Evolutionary conservation across 2,113 vertebrate species (phyloP).

Genomic region (Eonycteris spelaea): DNA sequence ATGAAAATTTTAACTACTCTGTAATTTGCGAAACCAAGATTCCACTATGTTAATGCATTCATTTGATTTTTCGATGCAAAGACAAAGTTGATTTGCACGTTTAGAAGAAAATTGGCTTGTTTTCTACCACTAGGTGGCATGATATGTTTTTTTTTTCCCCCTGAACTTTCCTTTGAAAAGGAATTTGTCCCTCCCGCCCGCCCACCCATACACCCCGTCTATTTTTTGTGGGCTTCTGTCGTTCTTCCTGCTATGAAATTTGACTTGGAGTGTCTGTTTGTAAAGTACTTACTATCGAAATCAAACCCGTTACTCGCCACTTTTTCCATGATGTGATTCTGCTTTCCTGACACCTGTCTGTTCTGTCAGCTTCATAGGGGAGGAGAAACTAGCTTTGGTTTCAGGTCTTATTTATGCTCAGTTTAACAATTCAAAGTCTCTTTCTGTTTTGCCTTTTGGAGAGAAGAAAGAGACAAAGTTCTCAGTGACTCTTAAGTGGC

Average conservation of each 20-base stretch:
- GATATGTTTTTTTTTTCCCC: conserved; percentile 12
- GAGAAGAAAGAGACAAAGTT: not conserved
- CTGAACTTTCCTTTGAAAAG: not conserved
- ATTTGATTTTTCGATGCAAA: conserved; percentile 10
- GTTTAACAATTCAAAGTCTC: not conserved
- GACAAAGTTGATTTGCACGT: not conserved
- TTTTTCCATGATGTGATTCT: not conserved
- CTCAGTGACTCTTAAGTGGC: not conserved
- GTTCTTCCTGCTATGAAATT: not conserved
- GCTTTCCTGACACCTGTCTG: not conserved
- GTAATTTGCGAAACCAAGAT: not conserved
- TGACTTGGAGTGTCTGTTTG: conserved; percentile 19
- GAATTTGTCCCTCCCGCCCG: not conserved
- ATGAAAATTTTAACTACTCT: not conserved
- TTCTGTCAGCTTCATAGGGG: not conserved
- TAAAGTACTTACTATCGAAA: not conserved
- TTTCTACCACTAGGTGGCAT: conserved; percentile 70
- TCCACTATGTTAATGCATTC: not conserved
- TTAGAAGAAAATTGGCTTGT: not conserved
- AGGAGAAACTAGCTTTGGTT: not conserved
- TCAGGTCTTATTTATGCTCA: not conserved
- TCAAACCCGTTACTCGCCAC: not conserved
- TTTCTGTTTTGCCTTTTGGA: not conserved
- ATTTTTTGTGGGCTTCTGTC: not conserved
- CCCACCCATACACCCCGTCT: not conserved